These are phyloP conservation scores for Helicoverpa zea DNA, from an alignment of 1,140 invertebrate species.

Conservation along the genomic window DNA sequence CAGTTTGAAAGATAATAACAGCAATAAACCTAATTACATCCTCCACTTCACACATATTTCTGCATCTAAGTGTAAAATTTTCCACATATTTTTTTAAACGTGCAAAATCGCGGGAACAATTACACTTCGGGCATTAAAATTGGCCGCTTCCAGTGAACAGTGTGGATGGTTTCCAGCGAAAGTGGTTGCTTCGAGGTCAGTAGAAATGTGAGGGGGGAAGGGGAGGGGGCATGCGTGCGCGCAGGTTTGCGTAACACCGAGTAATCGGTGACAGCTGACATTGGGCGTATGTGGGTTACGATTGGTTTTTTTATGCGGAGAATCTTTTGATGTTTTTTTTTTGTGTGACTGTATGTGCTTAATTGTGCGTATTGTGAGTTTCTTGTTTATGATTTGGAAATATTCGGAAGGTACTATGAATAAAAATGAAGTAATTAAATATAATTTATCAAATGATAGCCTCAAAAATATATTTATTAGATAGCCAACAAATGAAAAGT, in stretches of 20 bases:
- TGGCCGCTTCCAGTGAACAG: conserved; percentile 9
- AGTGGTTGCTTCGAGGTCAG: conserved; percentile 41
- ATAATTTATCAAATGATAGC: too few relatives aligned
- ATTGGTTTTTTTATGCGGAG: conserved; percentile 19
- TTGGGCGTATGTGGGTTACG: conserved; percentile 46
- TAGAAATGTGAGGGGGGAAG: conserved; percentile 23
- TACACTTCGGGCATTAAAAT: not conserved
- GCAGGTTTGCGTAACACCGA: conserved; percentile 49
- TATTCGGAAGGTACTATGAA: too few relatives aligned
- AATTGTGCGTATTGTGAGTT: too few relatives aligned
- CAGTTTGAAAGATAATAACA: not conserved
- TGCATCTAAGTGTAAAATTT: conserved; percentile 7
- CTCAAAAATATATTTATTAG: too few relatives aligned
- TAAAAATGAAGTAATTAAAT: too few relatives aligned
- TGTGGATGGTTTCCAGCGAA: conserved; percentile 32
- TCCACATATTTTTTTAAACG: not conserved
- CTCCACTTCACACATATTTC: not conserved
- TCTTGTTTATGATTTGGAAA: too few relatives aligned
- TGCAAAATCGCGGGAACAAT: not conserved
- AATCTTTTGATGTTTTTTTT: not conserved
- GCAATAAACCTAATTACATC: conserved; percentile 4
- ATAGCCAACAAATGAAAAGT: too few relatives aligned
- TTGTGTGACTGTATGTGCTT: not conserved
- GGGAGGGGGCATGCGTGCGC: conserved; percentile 42
- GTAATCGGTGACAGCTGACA: conserved; percentile 49